These are phyloP conservation scores for Poeciliopsis turneri DNA, from an alignment of 2,797 vertebrate species.

Conservation along the genomic window DNA sequence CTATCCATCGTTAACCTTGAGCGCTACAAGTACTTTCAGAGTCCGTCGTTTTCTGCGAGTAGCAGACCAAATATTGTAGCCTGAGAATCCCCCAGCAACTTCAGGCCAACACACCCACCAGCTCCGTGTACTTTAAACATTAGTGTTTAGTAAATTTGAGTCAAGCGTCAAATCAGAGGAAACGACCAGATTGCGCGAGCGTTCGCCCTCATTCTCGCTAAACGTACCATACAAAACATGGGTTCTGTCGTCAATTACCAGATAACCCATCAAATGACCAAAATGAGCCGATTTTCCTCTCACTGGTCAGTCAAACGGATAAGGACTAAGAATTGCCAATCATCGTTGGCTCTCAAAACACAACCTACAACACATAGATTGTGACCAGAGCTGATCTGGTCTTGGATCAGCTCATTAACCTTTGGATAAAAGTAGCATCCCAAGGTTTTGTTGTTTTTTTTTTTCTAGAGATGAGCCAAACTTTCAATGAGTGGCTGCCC, in stretches of 20 bases:
- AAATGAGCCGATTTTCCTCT: not conserved
- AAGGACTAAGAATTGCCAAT: not conserved
- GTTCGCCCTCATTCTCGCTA: not conserved
- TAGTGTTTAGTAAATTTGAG: not conserved
- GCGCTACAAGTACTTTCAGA: not conserved
- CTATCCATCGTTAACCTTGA: not conserved
- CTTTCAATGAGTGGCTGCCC: not conserved
- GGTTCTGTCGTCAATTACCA: not conserved
- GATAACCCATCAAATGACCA: not conserved
- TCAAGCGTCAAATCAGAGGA: not conserved
- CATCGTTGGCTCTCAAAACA: not conserved
- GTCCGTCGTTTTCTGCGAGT: not conserved
- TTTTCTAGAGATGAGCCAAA: not conserved
- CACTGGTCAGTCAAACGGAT: not conserved
- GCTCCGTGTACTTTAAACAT: not conserved
- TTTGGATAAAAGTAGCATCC: not conserved
- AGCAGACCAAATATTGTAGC: not conserved
- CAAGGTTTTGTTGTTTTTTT: not conserved
- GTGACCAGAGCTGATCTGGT: too few relatives aligned
- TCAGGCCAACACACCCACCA: not conserved
- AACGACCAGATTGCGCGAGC: not conserved
- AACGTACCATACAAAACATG: not conserved
- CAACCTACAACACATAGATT: not conserved
- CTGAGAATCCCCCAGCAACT: not conserved
- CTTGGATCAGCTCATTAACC: not conserved